Evolutionary conservation across 2,888 invertebrate species (phyloP), one percentile per base, ranked within the genome.

Genomic region (Abrostola tripartita): DNA sequence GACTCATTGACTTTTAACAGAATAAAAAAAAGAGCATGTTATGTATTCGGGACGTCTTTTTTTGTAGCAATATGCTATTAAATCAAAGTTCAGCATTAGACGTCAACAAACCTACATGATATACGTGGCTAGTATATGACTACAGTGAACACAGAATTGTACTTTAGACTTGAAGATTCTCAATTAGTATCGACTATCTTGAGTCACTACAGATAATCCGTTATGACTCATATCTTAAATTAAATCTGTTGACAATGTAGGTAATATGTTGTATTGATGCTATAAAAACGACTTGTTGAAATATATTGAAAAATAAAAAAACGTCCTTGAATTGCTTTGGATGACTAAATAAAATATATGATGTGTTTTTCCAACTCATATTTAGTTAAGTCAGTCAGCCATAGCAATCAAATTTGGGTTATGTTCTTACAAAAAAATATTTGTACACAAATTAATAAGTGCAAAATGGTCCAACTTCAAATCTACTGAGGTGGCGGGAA

Each of bases 171-270:
- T 52, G 36, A 63, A 50, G 41, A 53, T n/a, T 12, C 37, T 42
- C 12, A 42, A n/a, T 53, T 63, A 52, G 47, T 49, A 53, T 52
- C 37, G 40, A 42, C 8, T 44, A 8, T 14, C 44, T 14, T 58
- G 58, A 65, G 42, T 63, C 56, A 63, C 40, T 61, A 50, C 49
- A 47, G 62, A 60, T 47, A 41, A 61, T 61, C 52, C 51, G 56
- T 35, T 44, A 5, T 63, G 70, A 70, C 52, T 78, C 74, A 77
- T 63, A 72, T 38, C 56, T 50, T 47, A 50, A 55, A 58, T 58
- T 41, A 54, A 63, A 73, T 61, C 37, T 44, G 52, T 57, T 62
- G 51, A 62, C 52, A 24, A 65, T 57, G 36, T 56, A 14, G 10
- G 52, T 9, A n/a, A 11, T 55, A 51, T 50, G 36, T 35, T 42